Conservation (phyloP, 1,140 invertebrate species). For the Hormaphis cornu region DNA sequence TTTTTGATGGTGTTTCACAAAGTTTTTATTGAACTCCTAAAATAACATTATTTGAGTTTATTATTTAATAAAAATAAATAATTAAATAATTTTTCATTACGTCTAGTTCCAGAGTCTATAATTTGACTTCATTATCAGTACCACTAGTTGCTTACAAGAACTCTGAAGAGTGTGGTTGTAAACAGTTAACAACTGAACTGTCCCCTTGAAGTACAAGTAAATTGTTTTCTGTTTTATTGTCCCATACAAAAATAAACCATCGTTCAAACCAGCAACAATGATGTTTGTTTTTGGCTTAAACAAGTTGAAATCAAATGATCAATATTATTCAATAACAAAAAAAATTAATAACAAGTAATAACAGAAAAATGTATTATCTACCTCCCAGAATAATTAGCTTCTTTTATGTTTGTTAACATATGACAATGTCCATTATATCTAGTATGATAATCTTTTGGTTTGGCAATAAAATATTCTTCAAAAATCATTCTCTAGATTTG, state of each 20-base stretch:
- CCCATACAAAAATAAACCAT: slow-evolving; percentile 96
- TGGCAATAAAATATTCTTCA: slow-evolving; percentile 46
- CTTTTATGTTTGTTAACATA: slow-evolving; percentile 97
- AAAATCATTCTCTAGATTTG: slow-evolving; percentile 33
- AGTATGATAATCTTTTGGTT: slow-evolving; percentile 58
- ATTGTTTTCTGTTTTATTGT: slow-evolving; percentile 75
- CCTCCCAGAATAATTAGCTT: slow-evolving; percentile 89
- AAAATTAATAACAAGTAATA: background rate
- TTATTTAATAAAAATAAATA: no score
- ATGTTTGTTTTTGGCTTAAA: slow-evolving; percentile 57
- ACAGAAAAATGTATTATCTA: slow-evolving; percentile 45
- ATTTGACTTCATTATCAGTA: slow-evolving; percentile 81
- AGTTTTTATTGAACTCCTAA: background rate
- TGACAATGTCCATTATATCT: slow-evolving; percentile 91
- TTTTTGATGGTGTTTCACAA: slow-evolving; percentile 50
- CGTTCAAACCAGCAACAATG: slow-evolving; percentile 80
- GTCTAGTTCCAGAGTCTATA: slow-evolving; percentile 81
- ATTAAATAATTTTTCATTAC: no score
- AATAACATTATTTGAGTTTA: background rate
- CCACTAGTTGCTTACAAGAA: slow-evolving; percentile 91
- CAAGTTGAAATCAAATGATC: background rate
- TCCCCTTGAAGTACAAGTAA: slow-evolving; percentile 70
- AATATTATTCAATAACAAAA: background rate
- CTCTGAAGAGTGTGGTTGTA: slow-evolving; percentile 83
- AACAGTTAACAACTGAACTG: slow-evolving; percentile 89